phyloP scores from a whole-genome alignment of 2,888 invertebrate species.

The Morpho achilles region DNA sequence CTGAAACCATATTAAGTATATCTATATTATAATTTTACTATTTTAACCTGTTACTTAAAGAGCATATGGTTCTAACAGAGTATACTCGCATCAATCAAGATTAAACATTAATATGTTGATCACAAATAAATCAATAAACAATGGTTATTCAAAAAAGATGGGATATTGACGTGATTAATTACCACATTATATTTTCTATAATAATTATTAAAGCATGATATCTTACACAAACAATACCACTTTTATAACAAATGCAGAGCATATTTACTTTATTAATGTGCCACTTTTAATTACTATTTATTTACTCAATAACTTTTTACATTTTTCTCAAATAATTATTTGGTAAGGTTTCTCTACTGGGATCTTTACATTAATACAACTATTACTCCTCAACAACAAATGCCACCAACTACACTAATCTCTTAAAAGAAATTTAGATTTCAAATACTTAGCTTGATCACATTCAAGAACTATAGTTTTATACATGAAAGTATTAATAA shows the following conservation, averaged over 20 bases:
- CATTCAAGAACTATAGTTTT: conserved; percentile 10
- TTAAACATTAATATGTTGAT: too few relatives aligned
- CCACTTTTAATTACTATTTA: neutral
- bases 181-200: neutral
- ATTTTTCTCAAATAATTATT: neutral
- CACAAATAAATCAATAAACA: neutral
- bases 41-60: neutral
- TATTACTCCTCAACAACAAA: conserved; percentile 20
- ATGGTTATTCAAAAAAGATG: neutral
- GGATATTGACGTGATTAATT: neutral
- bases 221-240: conserved; percentile 5
- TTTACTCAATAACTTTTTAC: neutral
- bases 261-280: neutral
- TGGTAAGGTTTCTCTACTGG: conserved; percentile 9
- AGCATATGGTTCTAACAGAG: neutral
- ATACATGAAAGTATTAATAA: conserved; percentile 22
- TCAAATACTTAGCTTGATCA: conserved; percentile 27
- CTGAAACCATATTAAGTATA: neutral
- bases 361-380: conserved; percentile 14
- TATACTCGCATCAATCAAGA: neutral
- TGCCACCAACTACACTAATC: conserved; percentile 21
- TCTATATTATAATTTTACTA: neutral
- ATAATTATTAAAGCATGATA: conserved; percentile 1
- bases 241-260: conserved; percentile 4
- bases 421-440: conserved; percentile 6